Conservation (phyloP, 2,888 invertebrate species). For the Heliconius ismenius region DNA sequence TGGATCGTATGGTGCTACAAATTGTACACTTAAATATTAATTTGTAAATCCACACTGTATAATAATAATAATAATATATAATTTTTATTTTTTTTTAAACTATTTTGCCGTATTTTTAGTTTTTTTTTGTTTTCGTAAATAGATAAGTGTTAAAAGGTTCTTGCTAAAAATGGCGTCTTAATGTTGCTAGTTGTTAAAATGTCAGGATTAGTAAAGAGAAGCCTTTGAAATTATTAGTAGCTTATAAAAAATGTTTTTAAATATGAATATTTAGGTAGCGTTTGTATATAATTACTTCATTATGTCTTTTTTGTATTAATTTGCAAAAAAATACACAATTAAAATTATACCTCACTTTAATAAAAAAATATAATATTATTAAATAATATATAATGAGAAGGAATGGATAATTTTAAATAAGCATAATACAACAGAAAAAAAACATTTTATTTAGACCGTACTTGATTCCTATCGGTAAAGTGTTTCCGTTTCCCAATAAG, state of each 20-base stretch:
- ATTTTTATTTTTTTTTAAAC: too few species aligned
- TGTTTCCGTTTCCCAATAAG: slow-evolving; percentile 27
- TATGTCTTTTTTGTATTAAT: too few species aligned
- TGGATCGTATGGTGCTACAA: slow-evolving; percentile 21
- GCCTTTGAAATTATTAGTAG: not conserved
- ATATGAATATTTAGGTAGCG: not conserved
- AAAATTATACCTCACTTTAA: too few species aligned
- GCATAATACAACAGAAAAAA: not conserved
- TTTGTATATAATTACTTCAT: too few species aligned
- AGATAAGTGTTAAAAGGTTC: not conserved
- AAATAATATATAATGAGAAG: too few species aligned
- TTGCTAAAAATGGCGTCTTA: not conserved
- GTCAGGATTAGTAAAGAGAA: not conserved
- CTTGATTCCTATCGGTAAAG: slow-evolving; percentile 9
- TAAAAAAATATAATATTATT: too few species aligned
- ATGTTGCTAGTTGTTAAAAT: not conserved
- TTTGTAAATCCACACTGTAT: not conserved
- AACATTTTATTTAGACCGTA: not conserved
- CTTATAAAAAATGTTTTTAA: not conserved
- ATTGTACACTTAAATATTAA: slow-evolving; percentile 25
- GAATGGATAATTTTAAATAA: too few species aligned
- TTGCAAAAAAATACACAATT: too few species aligned
- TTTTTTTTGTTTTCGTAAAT: not conserved
- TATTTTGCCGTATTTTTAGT: not conserved
- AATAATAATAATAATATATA: not conserved